Percentiles rank a stretch among this genome's conserved stretches.
phyloP scores from a whole-genome alignment of 2,113 vertebrate genomes.

The Megaleporinus macrocephalus region DNA sequence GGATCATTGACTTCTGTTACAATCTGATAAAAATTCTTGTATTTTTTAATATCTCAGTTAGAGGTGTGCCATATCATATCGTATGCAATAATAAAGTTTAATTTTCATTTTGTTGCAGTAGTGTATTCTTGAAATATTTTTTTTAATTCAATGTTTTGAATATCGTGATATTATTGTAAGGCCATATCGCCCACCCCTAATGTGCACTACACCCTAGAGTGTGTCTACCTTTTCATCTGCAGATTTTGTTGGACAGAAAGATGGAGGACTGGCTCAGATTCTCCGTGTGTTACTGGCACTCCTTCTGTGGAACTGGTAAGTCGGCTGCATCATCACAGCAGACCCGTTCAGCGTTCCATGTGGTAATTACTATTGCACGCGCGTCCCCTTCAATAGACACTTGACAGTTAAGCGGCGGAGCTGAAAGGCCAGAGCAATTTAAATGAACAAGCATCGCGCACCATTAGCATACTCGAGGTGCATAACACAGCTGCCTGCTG shows the following conservation, averaged over 20 bases:
- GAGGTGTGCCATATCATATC: too few relatives aligned
- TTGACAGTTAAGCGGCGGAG: conserved; percentile 1
- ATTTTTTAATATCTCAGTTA: too few relatives aligned
- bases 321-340: background rate
- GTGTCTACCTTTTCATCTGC: background rate
- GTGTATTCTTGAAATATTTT: too few relatives aligned
- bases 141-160: too few relatives aligned
- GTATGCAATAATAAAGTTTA: too few relatives aligned
- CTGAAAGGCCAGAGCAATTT: conserved; percentile 16
- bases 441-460: conserved; percentile 26
- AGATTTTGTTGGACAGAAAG: conserved; percentile 69
- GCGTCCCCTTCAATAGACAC: conserved; percentile 13
- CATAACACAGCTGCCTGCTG: conserved; percentile 39
- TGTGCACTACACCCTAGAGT: too few relatives aligned
- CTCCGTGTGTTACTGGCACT: conserved; percentile 74
- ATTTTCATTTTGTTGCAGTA: too few relatives aligned
- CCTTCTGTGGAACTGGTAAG: conserved; percentile 74
- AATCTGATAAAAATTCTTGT: too few relatives aligned
- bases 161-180: too few relatives aligned
- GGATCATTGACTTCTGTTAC: too few relatives aligned
- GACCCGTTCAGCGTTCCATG: background rate
- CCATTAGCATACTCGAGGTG: conserved; percentile 8
- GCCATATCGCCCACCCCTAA: too few relatives aligned
- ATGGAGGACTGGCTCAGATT: conserved; percentile 78
- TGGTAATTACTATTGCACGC: conserved; percentile 15